Base-by-base conservation (phyloP, 2,888 invertebrate genomes). In the Amphiduros pacificus region DNA sequence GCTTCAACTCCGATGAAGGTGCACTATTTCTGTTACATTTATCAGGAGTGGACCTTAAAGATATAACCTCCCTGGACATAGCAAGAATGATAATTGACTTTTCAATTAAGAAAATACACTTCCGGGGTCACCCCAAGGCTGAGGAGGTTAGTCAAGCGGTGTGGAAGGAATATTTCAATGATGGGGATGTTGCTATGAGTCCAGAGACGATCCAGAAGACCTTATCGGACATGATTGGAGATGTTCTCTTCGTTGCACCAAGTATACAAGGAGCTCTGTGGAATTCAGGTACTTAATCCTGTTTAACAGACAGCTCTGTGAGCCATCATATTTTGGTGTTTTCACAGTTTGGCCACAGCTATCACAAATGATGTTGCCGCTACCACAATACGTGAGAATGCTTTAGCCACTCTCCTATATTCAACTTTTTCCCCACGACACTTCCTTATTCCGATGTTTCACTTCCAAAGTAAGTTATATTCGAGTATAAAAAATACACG, bases 1-100 rank as follows among this genome's bases (percentile, higher is more conserved):
- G 63, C n/a, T 63, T 63, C 32, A 63, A 63, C 29, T 50, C 48
- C 20, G 41, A 60, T 20, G 63, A 63, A 28, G 63, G 63, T 11
- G 57, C 54, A 11, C 27, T n/a, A 26, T 62, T 62, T 27, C 28
- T 54, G 27, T 56, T 49, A 5, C 6, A 14, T 4, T n/a, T 56
- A 2, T n/a, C n/a, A n/a, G n/a, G n/a, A n/a, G 49, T 41, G n/a
- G 5, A 29, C 17, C 29, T 49, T 11, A n/a, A 29, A 26, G 29
- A 28, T 1, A 31, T 56, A 1, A 6, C 28, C 3, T 29, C 28
- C 9, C 14, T 28, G 2, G 20, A 29, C 17, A 20, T 40, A n/a
- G 56, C 48, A n/a, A 20, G 29, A 9, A 3, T 6, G 20, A 11
- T 56, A 9, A 1, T 56, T 11, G 44, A 49, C 1, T 1, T 24